Conservation (phyloP, 2,797 vertebrate species). For the Loris lydekkerianus region DNA sequence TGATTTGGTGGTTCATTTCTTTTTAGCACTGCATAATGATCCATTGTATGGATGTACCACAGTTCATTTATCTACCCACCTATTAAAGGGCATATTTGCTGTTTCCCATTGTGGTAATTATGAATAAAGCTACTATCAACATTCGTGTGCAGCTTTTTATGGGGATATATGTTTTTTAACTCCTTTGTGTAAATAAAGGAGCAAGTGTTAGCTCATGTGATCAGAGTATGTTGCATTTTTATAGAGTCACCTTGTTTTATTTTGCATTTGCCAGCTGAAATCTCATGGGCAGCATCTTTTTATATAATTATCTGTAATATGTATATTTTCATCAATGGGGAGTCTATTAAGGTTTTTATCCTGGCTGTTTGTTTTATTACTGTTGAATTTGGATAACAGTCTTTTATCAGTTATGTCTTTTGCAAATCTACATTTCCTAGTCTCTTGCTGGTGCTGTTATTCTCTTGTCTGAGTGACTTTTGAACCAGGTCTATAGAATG, state of each 20-base stretch:
- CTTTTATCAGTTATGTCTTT: not conserved
- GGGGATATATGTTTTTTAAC: not conserved
- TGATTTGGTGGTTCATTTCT: not conserved
- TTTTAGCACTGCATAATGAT: not conserved
- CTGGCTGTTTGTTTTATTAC: not conserved
- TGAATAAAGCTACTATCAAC: not conserved
- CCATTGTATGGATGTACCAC: not conserved
- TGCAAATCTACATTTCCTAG: not conserved
- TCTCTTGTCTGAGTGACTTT: conserved; percentile 7
- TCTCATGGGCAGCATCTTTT: not conserved
- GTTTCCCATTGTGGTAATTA: not conserved
- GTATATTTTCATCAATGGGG: not conserved
- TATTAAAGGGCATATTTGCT: not conserved
- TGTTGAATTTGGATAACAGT: not conserved
- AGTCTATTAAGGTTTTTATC: not conserved
- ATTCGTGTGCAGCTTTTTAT: not conserved
- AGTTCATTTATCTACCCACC: not conserved
- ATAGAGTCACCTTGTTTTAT: not conserved
- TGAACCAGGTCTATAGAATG: not conserved
- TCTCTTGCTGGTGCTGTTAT: not conserved
- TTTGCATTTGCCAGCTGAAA: not conserved
- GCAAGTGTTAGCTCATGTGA: not conserved
- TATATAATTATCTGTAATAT: not conserved
- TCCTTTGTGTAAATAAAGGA: not conserved
- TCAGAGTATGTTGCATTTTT: not conserved